Percentiles rank a stretch among this genome's conserved stretches.
Evolutionary conservation across 1,140 invertebrate species (phyloP).

Genomic region (Magallana gigas): DNA sequence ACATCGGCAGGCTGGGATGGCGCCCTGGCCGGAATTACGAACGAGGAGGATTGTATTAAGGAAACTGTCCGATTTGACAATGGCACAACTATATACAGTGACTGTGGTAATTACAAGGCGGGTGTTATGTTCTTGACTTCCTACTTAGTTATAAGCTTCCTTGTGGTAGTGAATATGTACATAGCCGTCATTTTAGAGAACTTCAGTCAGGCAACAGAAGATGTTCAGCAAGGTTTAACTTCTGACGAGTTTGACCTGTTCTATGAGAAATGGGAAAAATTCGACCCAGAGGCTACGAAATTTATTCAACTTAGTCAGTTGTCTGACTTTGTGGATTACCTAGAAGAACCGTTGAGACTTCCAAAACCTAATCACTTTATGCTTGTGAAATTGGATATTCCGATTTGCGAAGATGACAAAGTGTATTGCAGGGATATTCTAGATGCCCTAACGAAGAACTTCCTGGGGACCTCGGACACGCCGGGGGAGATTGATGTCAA

Average conservation of each 20-base stretch:
- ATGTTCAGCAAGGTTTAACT: constrained; percentile 98
- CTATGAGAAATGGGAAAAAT: constrained; percentile 99
- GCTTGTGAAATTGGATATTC: constrained; percentile 98
- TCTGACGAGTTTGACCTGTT: constrained; percentile 99
- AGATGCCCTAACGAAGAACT: constrained; percentile 94
- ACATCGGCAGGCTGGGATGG: constrained; percentile 98
- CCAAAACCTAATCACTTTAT: constrained; percentile 99
- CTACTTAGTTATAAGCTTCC: constrained; percentile 98
- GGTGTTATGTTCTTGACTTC: constrained; percentile 96
- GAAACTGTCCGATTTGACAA: constrained; percentile 75
- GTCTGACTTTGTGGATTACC: constrained; percentile 95
- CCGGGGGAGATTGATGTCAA: constrained; percentile 84
- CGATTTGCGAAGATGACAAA: constrained; percentile 97
- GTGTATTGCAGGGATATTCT: constrained; percentile 99
- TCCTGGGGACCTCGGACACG: constrained; percentile 89
- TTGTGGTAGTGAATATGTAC: constrained; percentile 99
- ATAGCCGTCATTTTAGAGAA: constrained; percentile 99
- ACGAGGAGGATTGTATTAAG: constrained; percentile 85
- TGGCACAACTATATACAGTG: constrained; percentile 86
- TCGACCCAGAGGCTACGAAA: constrained; percentile 97
- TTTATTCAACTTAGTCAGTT: constrained; percentile 96
- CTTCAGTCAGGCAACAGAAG: constrained; percentile 98
- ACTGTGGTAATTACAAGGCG: constrained; percentile 94
- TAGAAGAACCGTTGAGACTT: constrained; percentile 84
- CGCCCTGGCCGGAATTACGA: constrained; percentile 96